Percentiles rank a stretch among this genome's conserved stretches.
Evolutionary conservation across 2,797 vertebrate genomes (phyloP).

Genomic region (Poecilia wingei): DNA sequence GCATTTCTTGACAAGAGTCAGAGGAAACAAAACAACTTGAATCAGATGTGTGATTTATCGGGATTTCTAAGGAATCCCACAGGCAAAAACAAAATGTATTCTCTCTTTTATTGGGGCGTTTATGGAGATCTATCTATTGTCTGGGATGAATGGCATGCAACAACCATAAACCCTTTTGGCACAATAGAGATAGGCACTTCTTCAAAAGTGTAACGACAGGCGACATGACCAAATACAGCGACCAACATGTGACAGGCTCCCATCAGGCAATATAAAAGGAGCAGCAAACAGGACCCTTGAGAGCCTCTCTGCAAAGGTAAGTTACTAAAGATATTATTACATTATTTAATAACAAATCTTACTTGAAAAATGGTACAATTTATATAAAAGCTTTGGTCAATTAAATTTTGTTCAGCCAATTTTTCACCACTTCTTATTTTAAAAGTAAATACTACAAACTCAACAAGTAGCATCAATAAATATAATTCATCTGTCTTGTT

Average conservation of each 20-base stretch:
- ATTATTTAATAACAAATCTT: neutral
- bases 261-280: constrained; percentile 64
- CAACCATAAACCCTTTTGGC: constrained; percentile 30
- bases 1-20: neutral
- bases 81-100: neutral
- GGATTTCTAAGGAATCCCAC: neutral
- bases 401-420: neutral
- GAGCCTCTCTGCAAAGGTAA: constrained; percentile 74
- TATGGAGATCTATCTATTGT: neutral
- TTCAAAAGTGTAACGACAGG: constrained; percentile 34
- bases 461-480: neutral
- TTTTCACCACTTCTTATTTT: neutral
- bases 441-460: neutral
- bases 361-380: neutral
- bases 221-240: constrained; percentile 75
- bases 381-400: neutral
- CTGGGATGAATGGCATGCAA: constrained; percentile 16
- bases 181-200: constrained; percentile 42
- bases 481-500: constrained; percentile 3
- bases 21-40: neutral
- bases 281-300: constrained; percentile 34
- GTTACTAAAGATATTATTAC: constrained; percentile 14
- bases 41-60: neutral
- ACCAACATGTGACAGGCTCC: constrained; percentile 43
- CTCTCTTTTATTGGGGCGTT: neutral